phyloP scores from a whole-genome alignment of 1,140 invertebrate species.

The Drosophila simulans region DNA sequence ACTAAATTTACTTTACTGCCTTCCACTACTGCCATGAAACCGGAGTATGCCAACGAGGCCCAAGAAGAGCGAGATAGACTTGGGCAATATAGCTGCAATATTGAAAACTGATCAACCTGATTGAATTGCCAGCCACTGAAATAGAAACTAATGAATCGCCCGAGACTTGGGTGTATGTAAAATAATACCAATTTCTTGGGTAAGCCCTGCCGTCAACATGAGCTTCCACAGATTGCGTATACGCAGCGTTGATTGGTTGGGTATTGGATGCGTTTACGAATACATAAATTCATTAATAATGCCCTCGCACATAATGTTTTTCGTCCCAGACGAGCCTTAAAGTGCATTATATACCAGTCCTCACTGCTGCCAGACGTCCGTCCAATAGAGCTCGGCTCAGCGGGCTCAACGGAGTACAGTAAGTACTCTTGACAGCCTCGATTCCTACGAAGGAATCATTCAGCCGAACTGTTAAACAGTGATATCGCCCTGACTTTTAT shows the following conservation, averaged over 20 bases:
- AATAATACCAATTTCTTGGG: constrained; percentile 20
- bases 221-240: constrained; percentile 10
- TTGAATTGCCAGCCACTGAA: constrained; percentile 58
- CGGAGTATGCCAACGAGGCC: not conserved
- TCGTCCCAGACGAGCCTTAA: constrained; percentile 59
- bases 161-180: constrained; percentile 20
- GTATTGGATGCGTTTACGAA: constrained; percentile 48
- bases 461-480: not conserved
- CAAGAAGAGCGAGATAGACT: constrained; percentile 2
- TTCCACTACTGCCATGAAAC: constrained; percentile 7
- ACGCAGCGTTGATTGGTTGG: constrained; percentile 16
- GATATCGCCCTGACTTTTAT: not conserved
- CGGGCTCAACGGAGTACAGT: constrained; percentile 11
- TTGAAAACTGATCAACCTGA: constrained; percentile 54
- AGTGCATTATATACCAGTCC: constrained; percentile 28
- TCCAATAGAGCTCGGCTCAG: constrained; percentile 7
- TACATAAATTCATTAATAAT: constrained; percentile 76
- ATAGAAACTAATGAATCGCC: constrained; percentile 57
- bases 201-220: constrained; percentile 33
- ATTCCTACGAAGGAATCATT: not conserved
- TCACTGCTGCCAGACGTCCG: constrained; percentile 21
- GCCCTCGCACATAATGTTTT: constrained; percentile 54
- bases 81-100: constrained; percentile 35
- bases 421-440: not conserved
- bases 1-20: constrained; percentile 61